A percentile compares a stretch with the other conserved stretches of the same genome.
Evolutionary conservation across 1,140 invertebrate genomes (phyloP).

Genomic region (Atta texana): DNA sequence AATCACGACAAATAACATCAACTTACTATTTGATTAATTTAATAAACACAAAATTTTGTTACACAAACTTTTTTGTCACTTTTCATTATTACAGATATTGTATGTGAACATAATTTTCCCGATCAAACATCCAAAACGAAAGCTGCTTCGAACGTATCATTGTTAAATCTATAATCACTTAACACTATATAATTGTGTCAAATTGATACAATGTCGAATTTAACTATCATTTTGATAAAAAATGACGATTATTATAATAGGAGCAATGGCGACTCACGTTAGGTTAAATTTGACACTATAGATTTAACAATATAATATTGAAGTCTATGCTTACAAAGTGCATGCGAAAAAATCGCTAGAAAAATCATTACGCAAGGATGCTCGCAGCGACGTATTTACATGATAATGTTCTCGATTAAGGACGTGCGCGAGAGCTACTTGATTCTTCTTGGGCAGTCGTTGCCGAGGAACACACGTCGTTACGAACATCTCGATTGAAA

Average conservation of each 20-base stretch:
- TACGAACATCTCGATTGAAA: conserved; percentile 44
- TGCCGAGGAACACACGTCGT: conserved; percentile 17
- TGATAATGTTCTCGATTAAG: conserved; percentile 73
- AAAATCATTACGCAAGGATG: conserved; percentile 39
- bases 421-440: conserved; percentile 11
- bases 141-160: background rate
- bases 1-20: too few relatives aligned
- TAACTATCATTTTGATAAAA: too few relatives aligned
- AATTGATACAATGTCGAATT: too few relatives aligned
- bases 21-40: too few relatives aligned
- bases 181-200: too few relatives aligned
- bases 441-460: conserved; percentile 22
- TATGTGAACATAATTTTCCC: background rate
- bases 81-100: background rate
- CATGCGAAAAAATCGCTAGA: background rate
- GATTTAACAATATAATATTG: background rate
- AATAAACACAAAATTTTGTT: too few relatives aligned
- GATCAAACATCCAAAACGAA: background rate
- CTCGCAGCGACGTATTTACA: conserved; percentile 76
- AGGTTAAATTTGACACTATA: too few relatives aligned
- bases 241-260: too few relatives aligned
- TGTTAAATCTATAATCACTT: too few relatives aligned
- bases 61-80: too few relatives aligned
- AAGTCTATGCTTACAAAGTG: background rate
- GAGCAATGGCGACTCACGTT: too few relatives aligned